phyloP scores from a whole-genome alignment of 1,140 invertebrate genomes.

The Chelonus insularis region DNA sequence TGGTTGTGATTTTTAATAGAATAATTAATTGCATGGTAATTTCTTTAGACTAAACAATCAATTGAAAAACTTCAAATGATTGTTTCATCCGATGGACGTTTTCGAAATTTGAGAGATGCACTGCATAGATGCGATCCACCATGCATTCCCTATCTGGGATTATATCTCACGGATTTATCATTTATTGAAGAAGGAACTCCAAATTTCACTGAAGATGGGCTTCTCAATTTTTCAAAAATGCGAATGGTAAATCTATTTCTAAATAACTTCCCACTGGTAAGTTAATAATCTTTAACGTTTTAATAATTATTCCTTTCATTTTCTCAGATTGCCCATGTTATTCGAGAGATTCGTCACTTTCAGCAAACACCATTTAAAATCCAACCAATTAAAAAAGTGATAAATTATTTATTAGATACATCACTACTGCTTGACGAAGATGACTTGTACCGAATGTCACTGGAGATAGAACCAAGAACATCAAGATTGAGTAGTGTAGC shows the following conservation, averaged over 20 bases:
- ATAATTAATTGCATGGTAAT: no score
- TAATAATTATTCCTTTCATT: no score
- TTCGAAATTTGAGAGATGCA: constrained; percentile 84
- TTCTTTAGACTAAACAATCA: constrained; percentile 80
- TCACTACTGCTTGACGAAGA: constrained; percentile 78
- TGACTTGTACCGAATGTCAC: constrained; percentile 78
- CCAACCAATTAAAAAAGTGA: constrained; percentile 79
- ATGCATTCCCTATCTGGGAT: constrained; percentile 89
- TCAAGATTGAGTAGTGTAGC: constrained; percentile 63
- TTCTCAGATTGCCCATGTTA: constrained; percentile 95
- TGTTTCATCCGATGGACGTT: constrained; percentile 87
- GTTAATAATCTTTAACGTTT: no score
- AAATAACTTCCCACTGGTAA: constrained; percentile 2
- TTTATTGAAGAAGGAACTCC: constrained; percentile 95
- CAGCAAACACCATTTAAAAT: constrained; percentile 94
- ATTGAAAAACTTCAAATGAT: constrained; percentile 85
- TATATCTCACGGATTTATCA: constrained; percentile 90
- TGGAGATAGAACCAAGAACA: constrained; percentile 82
- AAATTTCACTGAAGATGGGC: constrained; percentile 85
- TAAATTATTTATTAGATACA: constrained; percentile 80
- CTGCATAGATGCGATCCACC: constrained; percentile 91
- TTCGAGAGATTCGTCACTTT: constrained; percentile 88
- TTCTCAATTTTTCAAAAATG: constrained; percentile 97
- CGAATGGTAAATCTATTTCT: constrained; percentile 74
- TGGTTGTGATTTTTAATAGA: no score